Evolutionary conservation across 2,888 invertebrate species (phyloP), one percentile per base, ranked within the genome.

Genomic region (Mimachlamys varia): DNA sequence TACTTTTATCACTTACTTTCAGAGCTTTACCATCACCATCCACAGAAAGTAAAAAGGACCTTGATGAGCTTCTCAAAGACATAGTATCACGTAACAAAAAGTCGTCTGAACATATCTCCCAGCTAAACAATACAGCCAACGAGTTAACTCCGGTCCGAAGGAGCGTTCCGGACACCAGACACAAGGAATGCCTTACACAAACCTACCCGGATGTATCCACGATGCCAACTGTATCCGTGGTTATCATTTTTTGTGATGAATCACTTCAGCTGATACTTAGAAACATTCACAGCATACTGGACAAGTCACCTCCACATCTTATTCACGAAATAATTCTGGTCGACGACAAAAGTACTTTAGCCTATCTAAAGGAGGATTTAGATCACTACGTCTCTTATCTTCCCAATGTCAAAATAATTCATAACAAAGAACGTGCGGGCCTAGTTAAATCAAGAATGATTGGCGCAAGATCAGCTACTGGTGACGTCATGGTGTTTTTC

Each of bases 401-500:
- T n/a, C 92, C 93, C n/a, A 99, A 99, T 97, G 99, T 99, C 89
- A 98, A 98, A 96, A 98, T 99, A 94, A 97, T 99, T 50, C 97
- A 99, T 92, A 98, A 99, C 3, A 97, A 98, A 90, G 98, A 98
- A 96, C 97, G 99, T 89, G 99, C 99, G 97, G 99, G 99, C 49
- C 97, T 99, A 92, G 99, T 99, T 95, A 97, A 99, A 93, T 99
- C 99, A 0, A 97, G 99, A 94, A 97, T 99, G 49, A 97, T 99
- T 91, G 99, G 99, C 7, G 98, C 99, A 53, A 97, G 98, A 92
- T 97, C 98, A 93, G 98, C 99, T 93, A 98, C 98, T 15, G 98
- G 98, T 0, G 98, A 98, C 0, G 98, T 99, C 0, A 97, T 99
- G 92, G 99, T 99, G 50, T 99, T 99, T 97, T 97, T 99, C 92